Conservation (phyloP, 1,140 invertebrate genomes). For the Hyles euphorbiae region DNA sequence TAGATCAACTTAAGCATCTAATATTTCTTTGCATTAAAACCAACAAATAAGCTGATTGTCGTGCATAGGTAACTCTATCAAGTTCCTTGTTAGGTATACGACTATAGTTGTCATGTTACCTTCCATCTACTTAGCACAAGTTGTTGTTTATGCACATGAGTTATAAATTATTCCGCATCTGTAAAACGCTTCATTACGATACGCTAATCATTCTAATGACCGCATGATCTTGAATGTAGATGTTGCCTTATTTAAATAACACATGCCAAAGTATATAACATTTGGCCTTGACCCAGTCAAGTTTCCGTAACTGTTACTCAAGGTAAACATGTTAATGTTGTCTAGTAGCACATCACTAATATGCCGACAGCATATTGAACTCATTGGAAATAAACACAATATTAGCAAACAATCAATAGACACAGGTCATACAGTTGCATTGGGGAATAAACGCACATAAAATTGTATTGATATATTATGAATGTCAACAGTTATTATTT, state of each 20-base stretch:
- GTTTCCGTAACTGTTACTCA: slow-evolving; percentile 19
- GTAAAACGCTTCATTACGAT: neutral
- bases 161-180: neutral
- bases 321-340: slow-evolving; percentile 18
- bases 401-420: slow-evolving; percentile 25
- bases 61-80: too few species aligned
- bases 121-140: too few species aligned
- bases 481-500: slow-evolving; percentile 16
- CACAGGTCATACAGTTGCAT: slow-evolving; percentile 12
- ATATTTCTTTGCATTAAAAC: too few species aligned
- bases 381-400: slow-evolving; percentile 10
- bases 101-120: neutral
- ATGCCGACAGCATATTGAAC: slow-evolving; percentile 18
- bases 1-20: too few species aligned
- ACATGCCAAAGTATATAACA: neutral
- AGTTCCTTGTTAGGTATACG: neutral
- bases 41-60: too few species aligned
- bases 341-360: slow-evolving; percentile 15
- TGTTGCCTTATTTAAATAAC: too few species aligned
- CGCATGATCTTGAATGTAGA: neutral
- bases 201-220: slow-evolving; percentile 1
- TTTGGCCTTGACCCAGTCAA: slow-evolving; percentile 31
- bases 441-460: slow-evolving; percentile 18
- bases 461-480: slow-evolving; percentile 3
- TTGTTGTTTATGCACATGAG: too few species aligned